These are phyloP conservation scores for Eira barbara DNA, from an alignment of 2,113 vertebrate species.

Conservation along the genomic window DNA sequence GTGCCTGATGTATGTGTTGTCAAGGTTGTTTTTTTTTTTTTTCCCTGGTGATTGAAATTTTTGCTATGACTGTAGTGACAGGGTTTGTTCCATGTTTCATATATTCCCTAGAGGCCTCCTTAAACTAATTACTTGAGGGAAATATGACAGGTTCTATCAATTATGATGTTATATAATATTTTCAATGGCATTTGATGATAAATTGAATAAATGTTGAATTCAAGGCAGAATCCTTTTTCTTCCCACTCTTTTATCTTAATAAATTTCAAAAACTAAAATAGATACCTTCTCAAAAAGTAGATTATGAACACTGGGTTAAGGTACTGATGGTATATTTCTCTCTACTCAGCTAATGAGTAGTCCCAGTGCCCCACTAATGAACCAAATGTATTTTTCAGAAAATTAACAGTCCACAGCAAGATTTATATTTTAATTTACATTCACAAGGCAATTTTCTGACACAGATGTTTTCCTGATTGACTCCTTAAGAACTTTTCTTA, in stretches of 20 bases:
- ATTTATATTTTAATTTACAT: slow-evolving; percentile 53
- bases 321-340: background rate
- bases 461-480: slow-evolving; percentile 43
- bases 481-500: slow-evolving; percentile 42
- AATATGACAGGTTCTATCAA: slow-evolving; percentile 19
- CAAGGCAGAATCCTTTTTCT: background rate
- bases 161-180: background rate
- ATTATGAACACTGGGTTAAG: background rate
- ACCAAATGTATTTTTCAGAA: slow-evolving; percentile 39
- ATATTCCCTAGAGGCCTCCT: background rate
- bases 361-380: slow-evolving; percentile 18
- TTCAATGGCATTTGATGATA: slow-evolving; percentile 4
- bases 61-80: background rate
- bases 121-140: slow-evolving; percentile 18
- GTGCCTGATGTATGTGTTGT: background rate
- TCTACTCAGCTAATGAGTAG: slow-evolving; percentile 5
- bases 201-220: background rate
- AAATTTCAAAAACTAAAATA: slow-evolving; percentile 31
- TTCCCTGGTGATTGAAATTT: background rate
- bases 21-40: background rate
- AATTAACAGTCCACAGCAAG: slow-evolving; percentile 42
- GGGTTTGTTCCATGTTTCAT: background rate
- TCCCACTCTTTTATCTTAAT: background rate
- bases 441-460: slow-evolving; percentile 37
- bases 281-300: slow-evolving; percentile 19